Conservation (phyloP, 2,797 vertebrate species). For the Percopsis omiscomaycus region DNA sequence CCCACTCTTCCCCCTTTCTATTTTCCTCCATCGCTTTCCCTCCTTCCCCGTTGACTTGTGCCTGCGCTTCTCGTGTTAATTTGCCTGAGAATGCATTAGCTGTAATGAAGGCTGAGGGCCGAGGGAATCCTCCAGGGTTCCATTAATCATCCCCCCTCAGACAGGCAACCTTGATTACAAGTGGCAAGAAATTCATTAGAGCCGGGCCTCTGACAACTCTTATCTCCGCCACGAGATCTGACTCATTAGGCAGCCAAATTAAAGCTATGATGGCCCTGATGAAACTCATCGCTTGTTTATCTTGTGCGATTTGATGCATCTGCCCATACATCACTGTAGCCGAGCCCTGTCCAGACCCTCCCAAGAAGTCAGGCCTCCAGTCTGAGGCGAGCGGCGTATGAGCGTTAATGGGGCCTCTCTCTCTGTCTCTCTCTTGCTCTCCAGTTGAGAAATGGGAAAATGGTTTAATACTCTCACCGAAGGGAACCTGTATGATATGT, state of each 20-base stretch:
- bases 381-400: slow-evolving; percentile 49
- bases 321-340: slow-evolving; percentile 85
- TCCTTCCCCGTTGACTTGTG: slow-evolving; percentile 63
- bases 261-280: slow-evolving; percentile 96
- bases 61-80: slow-evolving; percentile 82
- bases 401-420: slow-evolving; percentile 49
- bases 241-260: slow-evolving; percentile 97
- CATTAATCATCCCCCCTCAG: slow-evolving; percentile 95
- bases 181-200: slow-evolving; percentile 99
- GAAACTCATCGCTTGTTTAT: slow-evolving; percentile 98
- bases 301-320: slow-evolving; percentile 97
- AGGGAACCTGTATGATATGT: slow-evolving; percentile 56
- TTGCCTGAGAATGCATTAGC: slow-evolving; percentile 89
- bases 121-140: slow-evolving; percentile 93
- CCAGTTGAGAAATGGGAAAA: slow-evolving; percentile 51
- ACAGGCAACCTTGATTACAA: slow-evolving; percentile 98
- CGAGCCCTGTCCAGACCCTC: slow-evolving; percentile 69
- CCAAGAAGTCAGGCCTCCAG: slow-evolving; percentile 73
- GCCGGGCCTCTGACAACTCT: slow-evolving; percentile 94
- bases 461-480: slow-evolving; percentile 46
- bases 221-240: slow-evolving; percentile 94
- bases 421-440: slow-evolving; percentile 17
- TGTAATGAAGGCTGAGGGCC: slow-evolving; percentile 92
- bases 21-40: slow-evolving; percentile 40
- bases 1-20: slow-evolving; percentile 17